A percentile compares a stretch with the other conserved stretches of the same genome.
Evolutionary conservation across 2,113 vertebrate species (phyloP).

Genomic region (Phyllostomus discolor): DNA sequence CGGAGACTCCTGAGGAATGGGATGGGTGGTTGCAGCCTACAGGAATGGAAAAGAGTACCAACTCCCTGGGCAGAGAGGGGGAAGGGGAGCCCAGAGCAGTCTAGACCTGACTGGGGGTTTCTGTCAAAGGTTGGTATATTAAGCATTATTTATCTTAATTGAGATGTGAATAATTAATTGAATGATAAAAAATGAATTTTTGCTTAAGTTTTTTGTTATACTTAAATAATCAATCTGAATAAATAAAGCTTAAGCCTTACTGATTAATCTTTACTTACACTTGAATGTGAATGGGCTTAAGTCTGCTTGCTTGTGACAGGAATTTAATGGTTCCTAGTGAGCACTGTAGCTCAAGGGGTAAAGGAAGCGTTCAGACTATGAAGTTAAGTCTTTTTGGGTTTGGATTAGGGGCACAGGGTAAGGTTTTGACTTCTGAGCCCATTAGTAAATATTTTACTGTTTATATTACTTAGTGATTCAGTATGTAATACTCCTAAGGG

Average conservation of each 20-base stretch:
- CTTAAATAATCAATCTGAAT: conserved; percentile 53
- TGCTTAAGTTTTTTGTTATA: conserved; percentile 44
- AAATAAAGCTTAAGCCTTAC: conserved; percentile 44
- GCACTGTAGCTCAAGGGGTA: neutral
- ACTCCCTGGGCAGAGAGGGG: neutral
- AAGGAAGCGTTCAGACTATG: neutral
- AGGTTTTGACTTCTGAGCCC: neutral
- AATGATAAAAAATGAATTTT: conserved; percentile 53
- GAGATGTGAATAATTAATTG: conserved; percentile 55
- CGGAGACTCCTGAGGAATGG: neutral
- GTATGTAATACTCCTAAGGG: neutral
- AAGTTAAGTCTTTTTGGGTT: neutral
- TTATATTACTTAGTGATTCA: neutral
- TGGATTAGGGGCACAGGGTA: neutral
- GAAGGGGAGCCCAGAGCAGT: neutral
- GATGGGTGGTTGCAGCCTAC: neutral
- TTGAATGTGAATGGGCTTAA: conserved; percentile 23
- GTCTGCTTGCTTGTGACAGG: conserved; percentile 13
- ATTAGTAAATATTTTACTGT: neutral
- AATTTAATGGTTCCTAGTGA: neutral
- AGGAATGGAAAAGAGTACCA: neutral
- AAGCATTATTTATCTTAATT: conserved; percentile 59
- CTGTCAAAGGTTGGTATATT: neutral
- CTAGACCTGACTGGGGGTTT: neutral
- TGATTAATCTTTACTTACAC: conserved; percentile 48